phyloP scores from a whole-genome alignment of 2,797 vertebrate genomes.

The Liasis olivaceus region DNA sequence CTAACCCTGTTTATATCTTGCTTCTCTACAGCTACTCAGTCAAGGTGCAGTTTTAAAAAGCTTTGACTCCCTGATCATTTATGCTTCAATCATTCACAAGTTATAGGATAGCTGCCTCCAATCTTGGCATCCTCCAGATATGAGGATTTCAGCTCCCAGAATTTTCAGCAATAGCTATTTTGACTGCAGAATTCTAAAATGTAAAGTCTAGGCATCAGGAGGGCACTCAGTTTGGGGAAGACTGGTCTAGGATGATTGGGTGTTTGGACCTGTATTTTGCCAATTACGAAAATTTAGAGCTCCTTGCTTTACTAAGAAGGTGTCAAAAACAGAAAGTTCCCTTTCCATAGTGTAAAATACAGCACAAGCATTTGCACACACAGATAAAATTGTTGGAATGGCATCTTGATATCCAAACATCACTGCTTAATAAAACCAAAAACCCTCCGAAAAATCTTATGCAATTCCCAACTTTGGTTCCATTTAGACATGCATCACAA shows the following conservation, averaged over 20 bases:
- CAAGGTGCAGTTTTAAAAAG: neutral
- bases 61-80: neutral
- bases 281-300: neutral
- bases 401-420: neutral
- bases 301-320: neutral
- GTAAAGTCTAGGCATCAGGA: neutral
- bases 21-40: neutral
- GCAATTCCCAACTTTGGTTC: neutral
- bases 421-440: neutral
- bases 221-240: neutral
- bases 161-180: neutral
- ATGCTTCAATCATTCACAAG: neutral
- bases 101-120: neutral
- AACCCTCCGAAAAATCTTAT: neutral
- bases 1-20: neutral
- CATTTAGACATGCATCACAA: neutral
- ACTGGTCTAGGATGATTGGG: neutral
- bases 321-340: neutral
- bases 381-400: neutral
- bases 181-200: neutral
- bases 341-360: neutral
- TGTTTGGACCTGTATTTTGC: constrained; percentile 1
- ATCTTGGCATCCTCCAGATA: neutral
- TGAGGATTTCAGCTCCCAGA: neutral
- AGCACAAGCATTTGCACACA: neutral